A percentile compares a stretch with the other conserved stretches of the same genome.
phyloP scores from a whole-genome alignment of 2,797 vertebrate genomes.

The Anomalospiza imberbis region DNA sequence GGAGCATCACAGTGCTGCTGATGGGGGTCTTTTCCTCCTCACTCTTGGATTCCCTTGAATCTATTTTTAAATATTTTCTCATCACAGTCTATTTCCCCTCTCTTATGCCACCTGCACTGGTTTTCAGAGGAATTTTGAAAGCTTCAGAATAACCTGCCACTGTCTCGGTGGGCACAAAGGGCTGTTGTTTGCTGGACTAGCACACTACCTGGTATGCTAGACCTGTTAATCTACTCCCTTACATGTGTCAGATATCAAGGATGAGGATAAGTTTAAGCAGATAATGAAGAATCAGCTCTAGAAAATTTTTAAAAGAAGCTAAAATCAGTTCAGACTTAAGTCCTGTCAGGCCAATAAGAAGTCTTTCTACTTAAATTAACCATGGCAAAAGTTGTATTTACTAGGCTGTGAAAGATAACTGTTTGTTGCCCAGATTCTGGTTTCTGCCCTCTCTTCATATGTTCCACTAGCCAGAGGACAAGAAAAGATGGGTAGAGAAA shows the following conservation, averaged over 20 bases:
- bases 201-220: not conserved
- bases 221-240: not conserved
- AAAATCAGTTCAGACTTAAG: not conserved
- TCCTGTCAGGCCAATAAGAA: not conserved
- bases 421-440: not conserved
- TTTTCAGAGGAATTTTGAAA: not conserved
- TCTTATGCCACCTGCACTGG: rapidly evolving
- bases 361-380: not conserved
- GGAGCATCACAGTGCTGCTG: not conserved
- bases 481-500: not conserved
- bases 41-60: not conserved
- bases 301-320: not conserved
- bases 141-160: not conserved
- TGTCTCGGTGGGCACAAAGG: not conserved
- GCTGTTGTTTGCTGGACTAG: not conserved
- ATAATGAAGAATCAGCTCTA: not conserved
- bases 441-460: not conserved
- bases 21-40: not conserved
- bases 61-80: not conserved
- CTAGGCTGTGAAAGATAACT: not conserved
- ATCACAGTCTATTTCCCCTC: not conserved
- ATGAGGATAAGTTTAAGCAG: not conserved
- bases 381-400: not conserved
- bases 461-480: not conserved
- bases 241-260: not conserved